Evolutionary conservation across 2,113 vertebrate species (phyloP), one percentile per base, ranked within the genome.

Genomic region (Morone saxatilis): DNA sequence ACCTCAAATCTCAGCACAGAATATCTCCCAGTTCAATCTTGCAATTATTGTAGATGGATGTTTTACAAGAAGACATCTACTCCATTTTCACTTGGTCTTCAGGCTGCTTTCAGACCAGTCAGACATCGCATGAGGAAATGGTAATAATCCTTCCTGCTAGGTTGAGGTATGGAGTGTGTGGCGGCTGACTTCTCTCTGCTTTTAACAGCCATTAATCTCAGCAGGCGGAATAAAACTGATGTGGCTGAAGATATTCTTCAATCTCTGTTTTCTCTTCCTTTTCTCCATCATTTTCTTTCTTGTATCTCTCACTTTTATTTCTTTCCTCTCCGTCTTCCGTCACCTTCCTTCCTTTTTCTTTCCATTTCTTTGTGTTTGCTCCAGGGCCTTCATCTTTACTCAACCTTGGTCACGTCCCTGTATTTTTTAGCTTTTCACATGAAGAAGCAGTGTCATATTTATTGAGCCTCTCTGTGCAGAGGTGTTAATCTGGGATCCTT

Each of bases 401-500:
- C 61, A 22, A 9, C 71, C 71, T 62, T 6, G 40, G 20, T 22
- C 2, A 1, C 4, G 22, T 1, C 0, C 16, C 38, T 66, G 12
- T 20, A 8, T 76, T 51, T 20, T 56, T 41, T 7, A 56, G 11
- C 5, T 45, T 53, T 60, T 20, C 60, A 68, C 14, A 17, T 36
- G 45, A 54, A 75, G 45, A 54, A 50, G 61, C 62, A 38, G 71
- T 72, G 50, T 78, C 25, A 14, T 38, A 25, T 68, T 62, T 38
- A 13, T 16, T 1, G 65, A 67, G 31, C 25, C 9, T 54, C 20
- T 60, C 25, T 40, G 36, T 65, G 76, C 38, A 25, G 74, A 69
- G 22, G 60, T 20, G 54, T 78, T 67, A 57, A 17, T 80, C 71
- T 78, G 56, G 16, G 41, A 63, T 69, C 80, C 62, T 78, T 78